phyloP scores from a whole-genome alignment of 2,797 vertebrate genomes.

The Myotis daubentonii region DNA sequence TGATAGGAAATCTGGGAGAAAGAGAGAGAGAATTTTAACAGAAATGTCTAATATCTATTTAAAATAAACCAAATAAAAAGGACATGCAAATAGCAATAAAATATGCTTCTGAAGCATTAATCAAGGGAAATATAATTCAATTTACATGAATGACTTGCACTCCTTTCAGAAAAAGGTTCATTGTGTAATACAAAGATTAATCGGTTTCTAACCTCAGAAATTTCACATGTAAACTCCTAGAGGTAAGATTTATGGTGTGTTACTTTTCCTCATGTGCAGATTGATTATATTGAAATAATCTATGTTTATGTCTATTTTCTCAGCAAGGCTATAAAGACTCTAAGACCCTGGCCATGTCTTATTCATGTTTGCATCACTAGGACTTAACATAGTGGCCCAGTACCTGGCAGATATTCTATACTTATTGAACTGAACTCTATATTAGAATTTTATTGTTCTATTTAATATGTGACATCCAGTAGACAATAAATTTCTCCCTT shows the following conservation, averaged over 20 bases:
- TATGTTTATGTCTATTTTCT: background rate
- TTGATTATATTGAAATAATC: conserved; percentile 2
- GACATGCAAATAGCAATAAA: conserved; percentile 40
- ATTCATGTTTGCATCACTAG: background rate
- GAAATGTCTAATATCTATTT: conserved; percentile 18
- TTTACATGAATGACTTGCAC: conserved; percentile 53
- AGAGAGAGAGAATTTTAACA: conserved; percentile 50
- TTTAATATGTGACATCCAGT: background rate
- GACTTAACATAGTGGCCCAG: background rate
- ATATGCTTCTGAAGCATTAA: conserved; percentile 1
- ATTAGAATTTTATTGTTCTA: background rate
- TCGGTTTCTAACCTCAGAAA: background rate
- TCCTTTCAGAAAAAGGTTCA: conserved; percentile 33
- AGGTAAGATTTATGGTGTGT: conserved; percentile 19
- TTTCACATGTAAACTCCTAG: conserved; percentile 29
- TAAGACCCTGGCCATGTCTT: background rate
- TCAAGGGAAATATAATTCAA: conserved; percentile 42
- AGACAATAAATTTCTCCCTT: background rate
- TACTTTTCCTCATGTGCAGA: background rate
- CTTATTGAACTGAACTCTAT: background rate
- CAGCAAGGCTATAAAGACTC: background rate
- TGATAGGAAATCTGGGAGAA: background rate
- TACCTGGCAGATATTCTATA: background rate
- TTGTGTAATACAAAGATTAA: conserved; percentile 51
- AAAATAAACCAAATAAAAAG: conserved; percentile 66